Percentiles rank a stretch among this genome's conserved stretches.
Conservation (phyloP, 2,797 vertebrate genomes). For the Pyrocephalus nanus region DNA sequence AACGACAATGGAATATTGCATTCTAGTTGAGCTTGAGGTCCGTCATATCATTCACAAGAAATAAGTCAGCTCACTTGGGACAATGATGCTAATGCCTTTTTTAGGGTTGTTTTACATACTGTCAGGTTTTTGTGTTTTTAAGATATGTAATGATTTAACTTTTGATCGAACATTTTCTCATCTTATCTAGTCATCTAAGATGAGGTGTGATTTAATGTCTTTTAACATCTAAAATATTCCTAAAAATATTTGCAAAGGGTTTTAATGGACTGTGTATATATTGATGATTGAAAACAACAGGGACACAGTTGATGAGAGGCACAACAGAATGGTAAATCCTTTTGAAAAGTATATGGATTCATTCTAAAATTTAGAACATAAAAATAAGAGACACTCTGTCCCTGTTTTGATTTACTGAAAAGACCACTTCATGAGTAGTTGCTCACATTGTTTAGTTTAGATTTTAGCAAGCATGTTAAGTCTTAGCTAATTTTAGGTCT, state of each 20-base stretch:
- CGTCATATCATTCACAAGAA: background rate
- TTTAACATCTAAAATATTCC: background rate
- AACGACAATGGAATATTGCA: background rate
- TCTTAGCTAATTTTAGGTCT: slow-evolving; percentile 44
- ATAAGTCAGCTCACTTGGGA: background rate
- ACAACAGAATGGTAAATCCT: background rate
- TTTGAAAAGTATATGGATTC: background rate
- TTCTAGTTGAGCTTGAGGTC: background rate
- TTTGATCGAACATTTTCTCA: background rate
- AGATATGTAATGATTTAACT: background rate
- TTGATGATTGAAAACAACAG: background rate
- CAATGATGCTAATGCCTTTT: background rate
- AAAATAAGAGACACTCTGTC: background rate
- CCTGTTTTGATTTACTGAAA: background rate
- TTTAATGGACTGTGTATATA: background rate
- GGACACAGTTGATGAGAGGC: background rate
- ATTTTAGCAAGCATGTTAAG: slow-evolving; percentile 29
- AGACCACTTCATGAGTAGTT: background rate
- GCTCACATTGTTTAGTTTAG: background rate
- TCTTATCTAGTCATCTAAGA: background rate
- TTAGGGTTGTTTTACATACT: background rate
- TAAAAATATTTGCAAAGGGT: background rate
- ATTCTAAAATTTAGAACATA: background rate
- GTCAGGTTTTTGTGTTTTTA: background rate
- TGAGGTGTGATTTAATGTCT: background rate